phyloP scores from a whole-genome alignment of 2,797 vertebrate species.

The Scyliorhinus canicula region DNA sequence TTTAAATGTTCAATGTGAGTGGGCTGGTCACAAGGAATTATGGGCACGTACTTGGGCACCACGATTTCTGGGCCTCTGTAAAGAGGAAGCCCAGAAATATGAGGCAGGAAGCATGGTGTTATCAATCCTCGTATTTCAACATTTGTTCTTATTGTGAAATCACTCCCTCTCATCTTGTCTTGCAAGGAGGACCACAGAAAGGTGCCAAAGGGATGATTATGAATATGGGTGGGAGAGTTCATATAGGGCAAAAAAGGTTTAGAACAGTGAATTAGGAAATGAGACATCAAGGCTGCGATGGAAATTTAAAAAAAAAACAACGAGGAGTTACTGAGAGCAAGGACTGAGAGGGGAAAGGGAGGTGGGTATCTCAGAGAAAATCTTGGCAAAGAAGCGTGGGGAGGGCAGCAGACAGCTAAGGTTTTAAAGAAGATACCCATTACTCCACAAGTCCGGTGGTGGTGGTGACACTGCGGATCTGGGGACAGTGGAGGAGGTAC shows the following conservation, averaged over 20 bases:
- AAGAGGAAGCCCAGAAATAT: neutral
- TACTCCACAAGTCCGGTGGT: too few species aligned
- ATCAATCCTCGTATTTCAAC: neutral
- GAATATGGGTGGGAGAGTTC: neutral
- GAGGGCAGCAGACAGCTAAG: too few species aligned
- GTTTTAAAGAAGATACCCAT: too few species aligned
- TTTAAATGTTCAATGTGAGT: neutral
- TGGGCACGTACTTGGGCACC: neutral
- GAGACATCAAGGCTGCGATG: neutral
- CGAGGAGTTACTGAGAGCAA: neutral
- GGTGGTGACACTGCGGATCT: too few species aligned
- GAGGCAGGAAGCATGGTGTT: neutral
- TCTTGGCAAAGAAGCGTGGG: too few species aligned
- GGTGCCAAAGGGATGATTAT: neutral
- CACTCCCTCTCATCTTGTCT: neutral
- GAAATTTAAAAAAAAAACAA: neutral
- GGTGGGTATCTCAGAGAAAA: too few species aligned
- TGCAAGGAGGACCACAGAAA: neutral
- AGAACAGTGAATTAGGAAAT: neutral
- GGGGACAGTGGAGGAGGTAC: too few species aligned
- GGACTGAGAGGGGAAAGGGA: neutral
- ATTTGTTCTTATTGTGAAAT: neutral
- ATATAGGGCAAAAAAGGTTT: neutral
- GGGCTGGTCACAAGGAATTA: neutral
- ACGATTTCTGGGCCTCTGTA: neutral